A percentile compares a stretch with the other conserved stretches of the same genome.
These are phyloP conservation scores for Eucidaris tribuloides DNA, from an alignment of 35 echinoderm and acorn worm genomes.

Conservation along the genomic window DNA sequence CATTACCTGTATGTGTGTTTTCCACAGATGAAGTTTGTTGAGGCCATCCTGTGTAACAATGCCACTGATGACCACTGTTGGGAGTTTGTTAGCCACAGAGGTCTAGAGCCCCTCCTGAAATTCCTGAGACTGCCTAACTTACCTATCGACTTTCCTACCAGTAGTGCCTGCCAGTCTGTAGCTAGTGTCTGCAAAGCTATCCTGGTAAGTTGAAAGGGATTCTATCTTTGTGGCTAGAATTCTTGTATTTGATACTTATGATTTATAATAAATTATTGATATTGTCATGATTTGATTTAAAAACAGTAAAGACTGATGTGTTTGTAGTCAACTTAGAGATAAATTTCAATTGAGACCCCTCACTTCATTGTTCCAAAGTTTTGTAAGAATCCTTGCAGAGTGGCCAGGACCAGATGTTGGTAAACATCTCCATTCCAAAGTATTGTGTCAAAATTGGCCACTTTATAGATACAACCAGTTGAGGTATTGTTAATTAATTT, in stretches of 20 bases:
- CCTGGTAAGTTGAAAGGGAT: conserved; percentile 62
- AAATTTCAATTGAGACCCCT: too few species aligned
- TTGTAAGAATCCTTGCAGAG: too few species aligned
- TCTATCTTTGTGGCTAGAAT: neutral
- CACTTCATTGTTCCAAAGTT: too few species aligned
- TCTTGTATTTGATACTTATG: neutral
- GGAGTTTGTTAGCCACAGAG: conserved; percentile 93
- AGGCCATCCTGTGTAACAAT: conserved; percentile 96
- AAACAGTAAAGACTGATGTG: too few species aligned
- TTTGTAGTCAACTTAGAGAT: too few species aligned
- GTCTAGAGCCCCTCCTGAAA: conserved; percentile 79
- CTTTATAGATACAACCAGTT: too few species aligned
- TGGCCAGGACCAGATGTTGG: too few species aligned
- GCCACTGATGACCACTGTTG: conserved; percentile 97
- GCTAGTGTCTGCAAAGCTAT: conserved; percentile 98
- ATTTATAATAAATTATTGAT: neutral
- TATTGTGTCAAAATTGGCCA: too few species aligned
- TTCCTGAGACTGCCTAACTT: conserved; percentile 91
- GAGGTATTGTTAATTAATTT: too few species aligned
- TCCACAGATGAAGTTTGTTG: conserved; percentile 99
- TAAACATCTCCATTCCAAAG: too few species aligned
- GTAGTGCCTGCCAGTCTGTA: conserved; percentile 94
- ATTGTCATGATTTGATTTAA: neutral
- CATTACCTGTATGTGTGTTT: too few species aligned
- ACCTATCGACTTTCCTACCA: conserved; percentile 95